A percentile compares a stretch with the other conserved stretches of the same genome.
These are phyloP conservation scores for Gryllus longicercus DNA, from an alignment of 2,888 invertebrate species.

Conservation along the genomic window DNA sequence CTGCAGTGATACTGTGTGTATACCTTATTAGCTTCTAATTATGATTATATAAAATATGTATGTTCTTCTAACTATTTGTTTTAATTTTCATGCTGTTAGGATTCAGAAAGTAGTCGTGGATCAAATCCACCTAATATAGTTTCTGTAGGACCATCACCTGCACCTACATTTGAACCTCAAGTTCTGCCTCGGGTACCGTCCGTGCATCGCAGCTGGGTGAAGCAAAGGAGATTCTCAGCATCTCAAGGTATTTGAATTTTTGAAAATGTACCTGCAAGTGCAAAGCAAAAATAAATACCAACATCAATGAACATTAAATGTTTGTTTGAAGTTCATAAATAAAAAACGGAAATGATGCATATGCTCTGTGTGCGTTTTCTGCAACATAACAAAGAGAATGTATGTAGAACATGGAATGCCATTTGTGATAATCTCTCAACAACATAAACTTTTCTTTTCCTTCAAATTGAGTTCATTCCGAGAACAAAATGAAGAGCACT, in stretches of 20 bases:
- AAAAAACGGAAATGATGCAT: too few relatives aligned
- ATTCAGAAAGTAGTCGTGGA: slow-evolving; percentile 39
- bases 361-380: too few relatives aligned
- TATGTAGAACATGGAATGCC: too few relatives aligned
- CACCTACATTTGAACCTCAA: slow-evolving; percentile 22
- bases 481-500: too few relatives aligned
- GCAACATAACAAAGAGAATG: too few relatives aligned
- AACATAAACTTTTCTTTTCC: too few relatives aligned
- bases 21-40: not conserved
- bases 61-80: not conserved
- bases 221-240: slow-evolving; percentile 27
- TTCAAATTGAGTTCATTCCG: too few relatives aligned
- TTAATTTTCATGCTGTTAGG: slow-evolving; percentile 34
- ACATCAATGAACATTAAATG: too few relatives aligned
- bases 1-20: slow-evolving; percentile 26
- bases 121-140: slow-evolving; percentile 31
- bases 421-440: too few relatives aligned
- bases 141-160: slow-evolving; percentile 21
- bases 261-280: not conserved
- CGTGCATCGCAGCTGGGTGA: slow-evolving; percentile 23
- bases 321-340: too few relatives aligned
- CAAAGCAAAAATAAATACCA: too few relatives aligned
- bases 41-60: not conserved
- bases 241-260: slow-evolving; percentile 19
- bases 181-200: slow-evolving; percentile 26